Evolutionary conservation across 2,888 invertebrate species (phyloP).

Genomic region (Calliphora vomitoria): DNA sequence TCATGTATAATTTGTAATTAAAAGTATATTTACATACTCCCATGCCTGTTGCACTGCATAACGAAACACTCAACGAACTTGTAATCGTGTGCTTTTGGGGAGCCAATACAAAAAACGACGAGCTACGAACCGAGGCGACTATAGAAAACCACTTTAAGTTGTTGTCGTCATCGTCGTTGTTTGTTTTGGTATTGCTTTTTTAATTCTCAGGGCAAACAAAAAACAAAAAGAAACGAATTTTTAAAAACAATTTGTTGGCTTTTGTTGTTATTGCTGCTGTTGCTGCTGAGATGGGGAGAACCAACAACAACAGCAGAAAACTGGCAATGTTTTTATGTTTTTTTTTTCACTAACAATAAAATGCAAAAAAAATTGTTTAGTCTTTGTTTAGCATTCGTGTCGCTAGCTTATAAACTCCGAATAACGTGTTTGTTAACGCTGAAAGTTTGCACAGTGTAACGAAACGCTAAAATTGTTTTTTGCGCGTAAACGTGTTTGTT

Average conservation of each 20-base stretch:
- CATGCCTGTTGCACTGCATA: conserved; percentile 37
- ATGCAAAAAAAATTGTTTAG: conserved; percentile 66
- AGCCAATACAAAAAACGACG: conserved; percentile 2
- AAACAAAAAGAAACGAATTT: conserved; percentile 26
- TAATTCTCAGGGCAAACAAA: conserved; percentile 27
- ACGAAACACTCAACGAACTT: conserved; percentile 57
- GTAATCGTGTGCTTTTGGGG: conserved; percentile 41
- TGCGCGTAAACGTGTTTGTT: conserved; percentile 59
- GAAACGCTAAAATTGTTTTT: conserved; percentile 22
- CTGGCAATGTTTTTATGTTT: conserved; percentile 18
- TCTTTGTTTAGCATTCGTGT: conserved; percentile 72
- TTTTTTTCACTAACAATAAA: conserved; percentile 20
- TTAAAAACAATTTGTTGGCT: conserved; percentile 27
- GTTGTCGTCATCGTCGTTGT: no score
- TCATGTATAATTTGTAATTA: background rate
- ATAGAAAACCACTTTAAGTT: conserved; percentile 29
- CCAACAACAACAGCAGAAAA: conserved; percentile 21
- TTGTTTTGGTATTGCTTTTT: conserved; percentile 44
- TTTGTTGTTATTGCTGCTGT: background rate
- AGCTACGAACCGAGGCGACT: background rate
- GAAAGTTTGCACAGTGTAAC: conserved; percentile 46
- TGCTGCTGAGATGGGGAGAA: conserved; percentile 41
- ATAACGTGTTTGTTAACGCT: conserved; percentile 21
- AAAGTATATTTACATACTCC: conserved; percentile 24
- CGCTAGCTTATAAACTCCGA: conserved; percentile 55